Conservation (phyloP, 2,797 vertebrate species). For the Nasua narica region DNA sequence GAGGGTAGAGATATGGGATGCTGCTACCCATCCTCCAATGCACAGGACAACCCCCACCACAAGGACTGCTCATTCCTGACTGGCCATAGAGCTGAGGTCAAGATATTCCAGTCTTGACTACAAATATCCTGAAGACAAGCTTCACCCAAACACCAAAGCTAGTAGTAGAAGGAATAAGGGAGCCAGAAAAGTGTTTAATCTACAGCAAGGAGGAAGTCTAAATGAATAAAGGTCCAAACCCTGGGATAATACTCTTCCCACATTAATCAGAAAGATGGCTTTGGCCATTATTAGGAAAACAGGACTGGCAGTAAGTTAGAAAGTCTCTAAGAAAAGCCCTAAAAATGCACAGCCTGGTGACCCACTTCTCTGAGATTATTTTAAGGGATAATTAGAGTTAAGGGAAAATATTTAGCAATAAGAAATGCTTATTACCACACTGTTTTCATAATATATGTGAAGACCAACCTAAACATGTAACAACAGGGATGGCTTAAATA, state of each 20-base stretch:
- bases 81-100: background rate
- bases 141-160: background rate
- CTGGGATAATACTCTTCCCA: background rate
- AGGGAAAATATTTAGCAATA: background rate
- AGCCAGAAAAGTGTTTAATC: background rate
- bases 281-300: background rate
- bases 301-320: background rate
- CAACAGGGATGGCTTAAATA: background rate
- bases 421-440: background rate
- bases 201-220: background rate
- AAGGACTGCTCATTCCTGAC: background rate
- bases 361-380: background rate
- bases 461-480: background rate
- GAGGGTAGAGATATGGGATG: background rate
- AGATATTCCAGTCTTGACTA: background rate
- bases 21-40: background rate
- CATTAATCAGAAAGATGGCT: background rate
- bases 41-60: background rate
- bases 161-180: background rate
- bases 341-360: background rate
- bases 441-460: background rate
- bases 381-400: background rate
- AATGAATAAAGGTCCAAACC: background rate
- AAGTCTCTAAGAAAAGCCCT: background rate
- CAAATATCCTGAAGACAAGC: background rate